phyloP scores from a whole-genome alignment of 1,140 invertebrate species.

The Cepaea nemoralis region DNA sequence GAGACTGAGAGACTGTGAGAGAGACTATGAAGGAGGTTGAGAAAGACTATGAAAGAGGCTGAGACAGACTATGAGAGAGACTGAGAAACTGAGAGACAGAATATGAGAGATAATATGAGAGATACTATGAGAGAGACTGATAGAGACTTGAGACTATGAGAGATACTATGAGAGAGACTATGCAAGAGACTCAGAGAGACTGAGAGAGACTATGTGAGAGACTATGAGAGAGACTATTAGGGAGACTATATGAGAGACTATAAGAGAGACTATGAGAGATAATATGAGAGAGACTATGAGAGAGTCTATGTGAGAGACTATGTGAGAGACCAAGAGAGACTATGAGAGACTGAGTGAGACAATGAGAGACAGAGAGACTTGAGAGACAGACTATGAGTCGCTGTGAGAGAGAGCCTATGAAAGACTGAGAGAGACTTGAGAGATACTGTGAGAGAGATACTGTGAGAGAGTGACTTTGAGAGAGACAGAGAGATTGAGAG shows the following conservation, averaged over 20 bases:
- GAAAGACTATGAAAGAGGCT: neutral
- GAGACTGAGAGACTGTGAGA: neutral
- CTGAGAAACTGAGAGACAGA: neutral
- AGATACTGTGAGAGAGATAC: neutral
- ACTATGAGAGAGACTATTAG: conserved; percentile 15
- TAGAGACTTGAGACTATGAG: neutral
- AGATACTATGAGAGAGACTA: neutral
- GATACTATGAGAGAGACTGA: neutral
- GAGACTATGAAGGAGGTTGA: neutral
- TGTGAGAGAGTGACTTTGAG: neutral
- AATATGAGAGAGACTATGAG: neutral
- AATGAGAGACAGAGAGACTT: neutral
- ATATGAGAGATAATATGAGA: neutral
- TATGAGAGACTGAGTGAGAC: neutral
- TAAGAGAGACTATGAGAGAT: neutral
- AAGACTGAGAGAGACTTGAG: neutral
- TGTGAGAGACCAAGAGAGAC: neutral
- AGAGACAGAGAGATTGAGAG: neutral
- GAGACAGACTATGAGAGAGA: neutral
- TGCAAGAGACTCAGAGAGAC: neutral
- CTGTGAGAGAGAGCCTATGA: too few relatives aligned
- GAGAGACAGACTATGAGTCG: neutral
- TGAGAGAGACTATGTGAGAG: neutral
- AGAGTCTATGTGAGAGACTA: neutral
- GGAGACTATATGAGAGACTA: neutral